Base-by-base conservation (phyloP, 2,113 vertebrate genomes). In the Rhabdomys dilectus region DNA sequence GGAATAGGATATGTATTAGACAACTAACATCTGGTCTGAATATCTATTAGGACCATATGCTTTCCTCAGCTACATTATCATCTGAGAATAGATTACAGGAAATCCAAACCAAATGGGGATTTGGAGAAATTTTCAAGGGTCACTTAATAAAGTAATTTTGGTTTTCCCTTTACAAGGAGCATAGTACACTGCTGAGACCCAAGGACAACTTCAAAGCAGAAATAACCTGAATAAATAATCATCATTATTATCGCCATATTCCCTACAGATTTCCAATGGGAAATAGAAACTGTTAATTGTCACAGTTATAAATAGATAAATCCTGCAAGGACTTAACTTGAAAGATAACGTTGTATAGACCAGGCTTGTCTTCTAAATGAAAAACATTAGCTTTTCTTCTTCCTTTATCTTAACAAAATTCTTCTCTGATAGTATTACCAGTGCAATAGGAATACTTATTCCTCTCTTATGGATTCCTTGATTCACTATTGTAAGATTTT, bases 81-180 rank as follows among this genome's bases (percentile, higher is more conserved):
- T 98, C 96, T 76, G 97, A 96, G 97, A 96, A 95, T 97, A 98
- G 98, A 98, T 87, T 97, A 97, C 96, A 97, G 98, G 98, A 98
- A 99, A 99, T 98, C 91, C 96, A 98, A 99, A 98, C 98, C 98
- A 98, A 99, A 98, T 98, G 98, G 98, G 98, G 98, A 97, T 98
- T 98, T 98, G 78, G 66, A 97, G 97, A 98, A 97, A 98, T 96
- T 98, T 98, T 97, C 95, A 98, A 98, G 98, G 98, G 98, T 98
- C 98, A 98, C 98, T 98, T 98, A 98, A 95, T 98, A 99, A 98
- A 98, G 98, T n/a, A 97, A 98, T 98, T 98, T 98, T 98, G 97
- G 96, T 97, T 98, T 99, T 96, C 94, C 93, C 97, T 97, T 95
- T 95, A 93, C 0, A 0, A 72, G 87, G 92, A 97, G 96, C 91